phyloP scores from a whole-genome alignment of 2,113 vertebrate genomes.

The Accipiter virgatus region DNA sequence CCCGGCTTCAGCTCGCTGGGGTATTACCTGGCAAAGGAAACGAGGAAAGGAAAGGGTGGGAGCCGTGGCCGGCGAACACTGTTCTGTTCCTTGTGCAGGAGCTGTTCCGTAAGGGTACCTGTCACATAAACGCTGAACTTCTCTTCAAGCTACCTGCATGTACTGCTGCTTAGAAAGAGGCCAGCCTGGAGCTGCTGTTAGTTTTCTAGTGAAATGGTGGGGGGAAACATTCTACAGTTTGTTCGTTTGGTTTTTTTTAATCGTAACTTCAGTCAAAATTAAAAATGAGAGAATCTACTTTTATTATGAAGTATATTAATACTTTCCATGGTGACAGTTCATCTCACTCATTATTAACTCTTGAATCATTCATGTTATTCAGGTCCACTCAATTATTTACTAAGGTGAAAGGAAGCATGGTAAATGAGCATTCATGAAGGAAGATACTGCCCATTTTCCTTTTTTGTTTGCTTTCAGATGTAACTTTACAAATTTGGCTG shows the following conservation, averaged over 20 bases:
- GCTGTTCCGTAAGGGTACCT: background rate
- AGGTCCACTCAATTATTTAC: background rate
- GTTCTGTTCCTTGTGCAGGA: background rate
- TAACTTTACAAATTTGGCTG: background rate
- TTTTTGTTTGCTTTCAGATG: background rate
- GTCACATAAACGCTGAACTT: background rate
- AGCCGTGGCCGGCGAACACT: background rate
- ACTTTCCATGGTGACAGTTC: background rate
- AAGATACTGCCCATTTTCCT: background rate
- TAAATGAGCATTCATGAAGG: background rate
- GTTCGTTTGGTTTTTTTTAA: background rate
- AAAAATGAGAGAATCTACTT: background rate
- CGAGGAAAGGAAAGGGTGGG: background rate
- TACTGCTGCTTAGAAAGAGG: background rate
- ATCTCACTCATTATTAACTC: background rate
- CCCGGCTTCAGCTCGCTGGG: background rate
- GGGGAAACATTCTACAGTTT: background rate
- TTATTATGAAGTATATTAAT: background rate
- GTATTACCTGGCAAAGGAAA: background rate
- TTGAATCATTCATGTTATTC: background rate
- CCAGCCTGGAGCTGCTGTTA: background rate
- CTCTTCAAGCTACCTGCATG: background rate
- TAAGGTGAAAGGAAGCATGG: background rate
- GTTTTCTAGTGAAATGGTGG: background rate
- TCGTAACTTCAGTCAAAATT: background rate